These are phyloP conservation scores for Rattus norvegicus DNA, from an alignment of 2,113 vertebrate species.

Conservation along the genomic window GRCr8 NC_086025.1:6125501-6126000, in stretches of 20 bases:
- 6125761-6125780: background rate
- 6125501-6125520: background rate
- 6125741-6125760: background rate
- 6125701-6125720: background rate
- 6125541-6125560: background rate
- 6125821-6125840: too few species aligned
- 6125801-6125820: too few species aligned
- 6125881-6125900: too few species aligned
- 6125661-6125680: background rate
- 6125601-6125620: background rate
- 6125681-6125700: background rate
- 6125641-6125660: background rate
- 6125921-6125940: too few species aligned
- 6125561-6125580: background rate
- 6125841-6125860: too few species aligned
- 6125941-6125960: too few species aligned
- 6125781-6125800: too few species aligned
- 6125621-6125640: background rate
- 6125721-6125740: background rate
- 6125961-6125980: too few species aligned
- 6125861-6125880: too few species aligned
- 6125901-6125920: too few species aligned
- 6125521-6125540: background rate
- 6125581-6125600: background rate
- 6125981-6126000: too few species aligned